Evolutionary conservation across 2,888 invertebrate genomes (phyloP).

Genomic region (Tiliacea aurago): DNA sequence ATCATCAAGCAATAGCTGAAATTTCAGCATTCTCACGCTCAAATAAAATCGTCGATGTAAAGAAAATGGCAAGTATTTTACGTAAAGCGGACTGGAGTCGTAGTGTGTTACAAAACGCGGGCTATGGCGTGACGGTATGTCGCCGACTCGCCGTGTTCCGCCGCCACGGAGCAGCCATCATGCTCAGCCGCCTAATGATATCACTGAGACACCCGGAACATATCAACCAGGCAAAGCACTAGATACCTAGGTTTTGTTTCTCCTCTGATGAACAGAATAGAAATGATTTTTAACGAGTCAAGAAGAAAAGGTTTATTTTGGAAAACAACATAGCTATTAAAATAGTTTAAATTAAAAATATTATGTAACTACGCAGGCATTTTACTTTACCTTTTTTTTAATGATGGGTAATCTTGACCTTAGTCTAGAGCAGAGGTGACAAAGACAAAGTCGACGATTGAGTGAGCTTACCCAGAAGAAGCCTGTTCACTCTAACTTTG

Average conservation of each 20-base stretch:
- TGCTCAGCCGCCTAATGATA: conserved; percentile 47
- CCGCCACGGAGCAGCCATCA: conserved; percentile 40
- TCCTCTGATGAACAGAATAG: neutral
- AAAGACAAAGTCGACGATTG: no score
- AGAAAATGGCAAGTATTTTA: conserved; percentile 44
- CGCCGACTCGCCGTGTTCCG: conserved; percentile 56
- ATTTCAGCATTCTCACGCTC: conserved; percentile 34
- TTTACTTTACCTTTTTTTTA: no score
- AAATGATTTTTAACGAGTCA: neutral
- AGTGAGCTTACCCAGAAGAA: no score
- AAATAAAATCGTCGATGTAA: conserved; percentile 16
- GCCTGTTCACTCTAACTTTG: no score
- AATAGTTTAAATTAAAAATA: neutral
- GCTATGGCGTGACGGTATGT: conserved; percentile 71
- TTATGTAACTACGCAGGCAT: neutral
- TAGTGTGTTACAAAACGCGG: conserved; percentile 62
- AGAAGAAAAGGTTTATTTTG: neutral
- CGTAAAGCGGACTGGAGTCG: conserved; percentile 49
- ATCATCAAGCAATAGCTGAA: neutral
- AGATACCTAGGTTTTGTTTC: conserved; percentile 1
- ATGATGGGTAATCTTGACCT: no score
- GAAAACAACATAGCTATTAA: neutral
- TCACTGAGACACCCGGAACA: conserved; percentile 24
- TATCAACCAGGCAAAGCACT: neutral
- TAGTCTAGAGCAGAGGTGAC: no score